A percentile compares a stretch with the other conserved stretches of the same genome.
Evolutionary conservation across 2,797 vertebrate species (phyloP).

Genomic region (Notoglanidium macrostoma): DNA sequence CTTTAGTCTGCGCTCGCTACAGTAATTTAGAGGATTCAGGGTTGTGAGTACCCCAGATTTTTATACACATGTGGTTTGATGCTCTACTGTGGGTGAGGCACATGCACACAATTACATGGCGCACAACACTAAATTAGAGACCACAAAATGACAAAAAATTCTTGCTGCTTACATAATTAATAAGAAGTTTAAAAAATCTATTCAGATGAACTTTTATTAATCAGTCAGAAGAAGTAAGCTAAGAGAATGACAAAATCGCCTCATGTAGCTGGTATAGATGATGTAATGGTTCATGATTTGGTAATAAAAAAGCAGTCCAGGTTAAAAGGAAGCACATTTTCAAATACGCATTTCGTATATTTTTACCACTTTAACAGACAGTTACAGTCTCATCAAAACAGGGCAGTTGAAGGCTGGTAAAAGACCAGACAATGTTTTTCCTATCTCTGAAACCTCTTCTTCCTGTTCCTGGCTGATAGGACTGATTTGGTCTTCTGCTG

Average conservation of each 20-base stretch:
- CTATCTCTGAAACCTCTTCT: background rate
- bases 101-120: background rate
- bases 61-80: slow-evolving; percentile 34
- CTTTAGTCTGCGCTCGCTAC: slow-evolving; percentile 37
- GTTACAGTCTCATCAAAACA: background rate
- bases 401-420: background rate
- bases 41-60: slow-evolving; percentile 29
- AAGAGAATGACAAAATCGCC: background rate
- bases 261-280: background rate
- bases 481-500: background rate
- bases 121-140: background rate
- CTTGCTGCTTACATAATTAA: too few species aligned
- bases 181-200: background rate
- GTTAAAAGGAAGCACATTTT: background rate
- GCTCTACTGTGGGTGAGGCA: slow-evolving; percentile 20
- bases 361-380: background rate
- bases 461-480: background rate
- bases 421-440: background rate
- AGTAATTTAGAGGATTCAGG: slow-evolving; percentile 48
- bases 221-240: background rate
- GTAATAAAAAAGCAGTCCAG: background rate
- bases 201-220: background rate
- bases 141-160: background rate
- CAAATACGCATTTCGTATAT: background rate
- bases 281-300: background rate